Evolutionary conservation across 2,888 invertebrate species (phyloP).

Genomic region (Crepidodera aurea): DNA sequence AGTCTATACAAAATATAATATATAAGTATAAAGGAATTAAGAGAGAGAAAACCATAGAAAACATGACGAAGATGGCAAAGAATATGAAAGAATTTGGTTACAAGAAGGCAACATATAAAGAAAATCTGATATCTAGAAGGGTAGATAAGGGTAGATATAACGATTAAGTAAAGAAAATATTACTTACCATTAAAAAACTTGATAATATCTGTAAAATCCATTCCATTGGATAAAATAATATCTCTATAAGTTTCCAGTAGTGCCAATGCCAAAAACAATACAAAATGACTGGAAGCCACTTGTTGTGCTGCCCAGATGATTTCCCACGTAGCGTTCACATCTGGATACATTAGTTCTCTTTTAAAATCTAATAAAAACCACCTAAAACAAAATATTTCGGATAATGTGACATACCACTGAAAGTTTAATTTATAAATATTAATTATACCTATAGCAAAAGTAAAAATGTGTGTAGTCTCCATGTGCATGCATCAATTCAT

Average conservation of each 20-base stretch:
- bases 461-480: slow-evolving; percentile 98
- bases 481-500: slow-evolving; percentile 92
- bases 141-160: no score
- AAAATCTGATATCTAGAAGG: no score
- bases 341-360: slow-evolving; percentile 89
- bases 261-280: slow-evolving; percentile 90
- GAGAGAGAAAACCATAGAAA: no score
- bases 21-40: no score
- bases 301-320: slow-evolving; percentile 93
- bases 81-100: no score
- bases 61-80: no score
- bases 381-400: slow-evolving; percentile 55
- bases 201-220: slow-evolving; percentile 98
- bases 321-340: slow-evolving; percentile 96
- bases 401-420: no score
- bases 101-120: no score
- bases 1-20: no score
- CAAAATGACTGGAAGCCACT: slow-evolving; percentile 88
- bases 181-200: slow-evolving; percentile 94
- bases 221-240: slow-evolving; percentile 92
- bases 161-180: no score
- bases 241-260: slow-evolving; percentile 92
- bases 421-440: no score
- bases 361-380: slow-evolving; percentile 98
- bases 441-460: slow-evolving; percentile 79